Evolutionary conservation across 2,113 vertebrate genomes (phyloP).

Genomic region (Periophthalmodon schlosseri): DNA sequence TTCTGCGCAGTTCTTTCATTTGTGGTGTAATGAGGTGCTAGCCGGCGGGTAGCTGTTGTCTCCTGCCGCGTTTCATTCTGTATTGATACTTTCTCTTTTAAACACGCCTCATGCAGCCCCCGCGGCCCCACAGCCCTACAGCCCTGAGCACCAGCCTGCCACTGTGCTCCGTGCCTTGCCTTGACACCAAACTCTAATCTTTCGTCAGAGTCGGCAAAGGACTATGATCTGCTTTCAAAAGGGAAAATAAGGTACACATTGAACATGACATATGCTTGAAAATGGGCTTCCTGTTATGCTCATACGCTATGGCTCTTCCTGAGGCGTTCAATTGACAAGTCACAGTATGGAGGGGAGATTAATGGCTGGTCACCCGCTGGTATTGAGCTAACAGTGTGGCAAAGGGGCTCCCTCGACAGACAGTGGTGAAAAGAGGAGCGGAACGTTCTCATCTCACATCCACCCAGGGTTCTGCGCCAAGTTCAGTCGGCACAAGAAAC

Average conservation of each 20-base stretch:
- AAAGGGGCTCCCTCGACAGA: conserved; percentile 35
- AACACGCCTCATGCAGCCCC: conserved; percentile 55
- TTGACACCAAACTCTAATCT: conserved; percentile 59
- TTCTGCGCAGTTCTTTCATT: conserved; percentile 60
- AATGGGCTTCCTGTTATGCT: conserved; percentile 60
- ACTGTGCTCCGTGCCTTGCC: conserved; percentile 45
- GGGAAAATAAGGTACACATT: conserved; percentile 52
- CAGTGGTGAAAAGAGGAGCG: conserved; percentile 25
- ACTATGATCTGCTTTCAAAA: conserved; percentile 47
- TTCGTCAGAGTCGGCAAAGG: conserved; percentile 42
- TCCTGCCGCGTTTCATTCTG: conserved; percentile 59
- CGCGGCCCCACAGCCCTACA: conserved; percentile 15
- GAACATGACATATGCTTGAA: conserved; percentile 61
- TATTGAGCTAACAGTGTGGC: conserved; percentile 38
- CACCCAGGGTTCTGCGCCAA: conserved; percentile 15
- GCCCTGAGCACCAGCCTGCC: conserved; percentile 28
- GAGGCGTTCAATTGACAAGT: conserved; percentile 64
- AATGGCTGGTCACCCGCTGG: conserved; percentile 59
- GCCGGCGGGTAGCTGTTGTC: conserved; percentile 59
- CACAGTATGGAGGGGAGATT: conserved; percentile 68
- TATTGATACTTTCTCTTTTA: conserved; percentile 64
- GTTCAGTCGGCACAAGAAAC: conserved; percentile 7
- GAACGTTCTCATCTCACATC: conserved; percentile 37
- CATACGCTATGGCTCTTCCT: conserved; percentile 54
- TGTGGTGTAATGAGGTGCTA: conserved; percentile 60